Evolutionary conservation across 2,888 invertebrate species (phyloP), one percentile per base, ranked within the genome.

Genomic region (Ganaspis brasiliensis): DNA sequence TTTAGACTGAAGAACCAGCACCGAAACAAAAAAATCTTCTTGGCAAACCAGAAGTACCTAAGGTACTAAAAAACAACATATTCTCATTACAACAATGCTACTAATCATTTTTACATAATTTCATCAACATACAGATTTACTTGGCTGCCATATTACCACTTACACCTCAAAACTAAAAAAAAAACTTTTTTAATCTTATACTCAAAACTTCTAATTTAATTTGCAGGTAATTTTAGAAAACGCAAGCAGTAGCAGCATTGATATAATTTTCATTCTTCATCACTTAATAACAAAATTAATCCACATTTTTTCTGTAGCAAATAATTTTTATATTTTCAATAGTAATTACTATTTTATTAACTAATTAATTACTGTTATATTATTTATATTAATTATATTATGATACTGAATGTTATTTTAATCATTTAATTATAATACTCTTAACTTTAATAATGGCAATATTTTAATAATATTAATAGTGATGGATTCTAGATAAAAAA

Each of bases 1-100:
- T 82, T 40, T 79, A 83, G 82, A 80, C 82, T 81, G 78, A 82
- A 73, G 80, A 82, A 80, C 37, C 61, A 16, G 73, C 72, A 12
- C 63, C 57, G 6, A 81, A 79, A 83, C 72, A 55, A 72, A 72
- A 72, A 16, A 24, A 14, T 45, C 77, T 77, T 40, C 56, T 81
- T 74, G 77, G 75, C 70, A 76, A 81, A 76, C 74, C 81, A 49
- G 80, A 79, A 80, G 80, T 79, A 57, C 70, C 79, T 55, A 79
- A 83, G 80, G 80, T 75, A 82, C 72, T 72, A 37, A 45, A 59
- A 73, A n/a, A 40, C 45, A 67, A 40, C 16, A n/a, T 14, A 37
- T 14, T 40, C 24, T 24, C 9, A 67, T 14, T 40, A 40, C 35
- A 10, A 21, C 21, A 3, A 67, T 75, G 72, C 19, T 26, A 61